A percentile compares a stretch with the other conserved stretches of the same genome.
phyloP scores from a whole-genome alignment of 2,797 vertebrate genomes.

The Ispidina lecontei region DNA sequence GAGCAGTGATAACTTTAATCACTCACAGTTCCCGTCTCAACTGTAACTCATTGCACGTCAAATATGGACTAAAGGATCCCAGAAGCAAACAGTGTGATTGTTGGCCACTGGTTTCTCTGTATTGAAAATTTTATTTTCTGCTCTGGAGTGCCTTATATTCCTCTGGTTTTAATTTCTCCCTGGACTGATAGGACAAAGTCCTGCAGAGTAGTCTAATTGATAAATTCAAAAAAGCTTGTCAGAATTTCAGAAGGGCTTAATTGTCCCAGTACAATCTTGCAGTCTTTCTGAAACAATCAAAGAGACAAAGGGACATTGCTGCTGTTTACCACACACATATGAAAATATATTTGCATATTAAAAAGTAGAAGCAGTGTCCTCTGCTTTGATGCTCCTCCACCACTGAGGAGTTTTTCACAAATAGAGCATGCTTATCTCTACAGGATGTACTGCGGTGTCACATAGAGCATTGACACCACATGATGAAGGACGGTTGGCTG shows the following conservation, averaged over 20 bases:
- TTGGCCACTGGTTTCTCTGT: background rate
- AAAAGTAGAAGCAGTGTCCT: background rate
- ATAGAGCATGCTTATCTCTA: background rate
- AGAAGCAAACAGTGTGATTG: background rate
- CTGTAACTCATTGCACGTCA: background rate
- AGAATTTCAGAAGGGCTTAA: background rate
- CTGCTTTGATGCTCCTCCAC: background rate
- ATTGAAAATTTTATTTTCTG: background rate
- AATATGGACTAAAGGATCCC: background rate
- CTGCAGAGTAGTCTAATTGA: background rate
- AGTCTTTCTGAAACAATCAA: background rate
- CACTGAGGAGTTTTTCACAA: background rate
- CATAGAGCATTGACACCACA: accelerated
- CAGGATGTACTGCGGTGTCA: background rate
- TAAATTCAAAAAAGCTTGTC: background rate
- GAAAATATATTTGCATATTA: background rate
- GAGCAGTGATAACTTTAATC: background rate
- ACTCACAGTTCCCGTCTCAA: background rate
- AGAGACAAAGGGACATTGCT: background rate
- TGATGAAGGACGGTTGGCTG: background rate
- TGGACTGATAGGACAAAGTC: background rate
- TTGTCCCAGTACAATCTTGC: background rate
- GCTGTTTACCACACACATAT: background rate
- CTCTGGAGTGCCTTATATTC: background rate
- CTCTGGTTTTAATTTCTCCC: background rate